Conservation (phyloP, 2,113 vertebrate genomes). For the Calyptomena viridis region DNA sequence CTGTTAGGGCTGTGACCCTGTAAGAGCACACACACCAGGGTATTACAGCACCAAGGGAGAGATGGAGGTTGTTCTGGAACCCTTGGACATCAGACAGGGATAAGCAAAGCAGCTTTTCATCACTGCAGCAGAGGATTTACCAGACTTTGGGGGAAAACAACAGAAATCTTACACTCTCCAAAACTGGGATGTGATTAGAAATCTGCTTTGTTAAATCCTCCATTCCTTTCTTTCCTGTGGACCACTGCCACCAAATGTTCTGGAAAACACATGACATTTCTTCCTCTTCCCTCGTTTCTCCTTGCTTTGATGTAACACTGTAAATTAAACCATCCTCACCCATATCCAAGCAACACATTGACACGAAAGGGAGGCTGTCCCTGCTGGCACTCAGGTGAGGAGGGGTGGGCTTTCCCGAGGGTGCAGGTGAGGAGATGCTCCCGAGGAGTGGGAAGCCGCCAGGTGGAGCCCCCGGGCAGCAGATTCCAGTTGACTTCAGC, state of each 20-base stretch:
- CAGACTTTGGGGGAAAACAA: background rate
- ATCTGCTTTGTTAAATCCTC: background rate
- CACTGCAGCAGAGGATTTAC: background rate
- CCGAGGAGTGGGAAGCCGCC: background rate
- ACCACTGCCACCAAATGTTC: background rate
- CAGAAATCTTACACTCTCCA: background rate
- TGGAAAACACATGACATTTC: background rate
- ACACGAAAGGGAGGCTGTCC: background rate
- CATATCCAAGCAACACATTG: background rate
- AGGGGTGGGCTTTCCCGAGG: background rate
- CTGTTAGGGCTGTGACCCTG: background rate
- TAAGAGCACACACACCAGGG: background rate
- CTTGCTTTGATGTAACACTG: background rate
- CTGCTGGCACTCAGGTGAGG: background rate
- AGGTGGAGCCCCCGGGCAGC: slow-evolving; percentile 47
- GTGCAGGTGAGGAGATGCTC: background rate
- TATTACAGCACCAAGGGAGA: background rate
- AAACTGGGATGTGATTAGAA: background rate
- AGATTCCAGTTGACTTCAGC: background rate
- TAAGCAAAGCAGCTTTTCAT: background rate
- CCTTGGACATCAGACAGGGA: background rate
- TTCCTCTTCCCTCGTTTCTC: background rate
- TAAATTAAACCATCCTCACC: background rate
- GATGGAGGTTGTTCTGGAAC: background rate
- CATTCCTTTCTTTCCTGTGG: background rate